These are phyloP conservation scores for Acrobasis repandana DNA, from an alignment of 2,888 invertebrate genomes.

Conservation along the genomic window DNA sequence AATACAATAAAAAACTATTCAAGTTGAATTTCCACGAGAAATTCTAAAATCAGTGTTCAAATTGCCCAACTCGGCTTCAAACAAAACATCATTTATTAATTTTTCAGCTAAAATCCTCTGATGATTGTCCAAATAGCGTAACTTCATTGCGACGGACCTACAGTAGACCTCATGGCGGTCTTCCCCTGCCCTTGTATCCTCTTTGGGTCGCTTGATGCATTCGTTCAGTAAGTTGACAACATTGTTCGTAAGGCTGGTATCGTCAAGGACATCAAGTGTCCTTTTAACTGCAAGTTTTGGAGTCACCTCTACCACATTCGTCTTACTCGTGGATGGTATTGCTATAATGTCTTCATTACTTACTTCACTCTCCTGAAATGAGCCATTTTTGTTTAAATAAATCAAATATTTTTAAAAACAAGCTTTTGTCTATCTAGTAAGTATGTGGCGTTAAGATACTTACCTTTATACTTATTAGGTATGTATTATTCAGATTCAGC, in stretches of 20 bases:
- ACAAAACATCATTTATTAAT: conserved; percentile 8
- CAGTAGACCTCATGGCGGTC: conserved; percentile 6
- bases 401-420: no score
- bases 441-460: no score
- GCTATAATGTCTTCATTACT: not conserved
- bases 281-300: not conserved
- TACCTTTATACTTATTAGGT: no score
- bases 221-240: not conserved
- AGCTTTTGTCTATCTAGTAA: no score
- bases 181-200: not conserved
- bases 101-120: conserved; percentile 5
- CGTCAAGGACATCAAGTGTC: not conserved
- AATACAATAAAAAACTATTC: not conserved
- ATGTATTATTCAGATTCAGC: no score
- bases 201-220: not conserved
- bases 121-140: conserved; percentile 1
- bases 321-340: not conserved
- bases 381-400: not conserved
- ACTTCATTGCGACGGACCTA: conserved; percentile 23
- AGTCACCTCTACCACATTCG: no score
- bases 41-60: conserved; percentile 4
- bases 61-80: conserved; percentile 5
- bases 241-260: not conserved
- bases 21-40: not conserved
- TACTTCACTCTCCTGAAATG: not conserved